These are phyloP conservation scores for Hemiscyllium ocellatum DNA, from an alignment of 2,113 vertebrate genomes.

Conservation along the genomic window DNA sequence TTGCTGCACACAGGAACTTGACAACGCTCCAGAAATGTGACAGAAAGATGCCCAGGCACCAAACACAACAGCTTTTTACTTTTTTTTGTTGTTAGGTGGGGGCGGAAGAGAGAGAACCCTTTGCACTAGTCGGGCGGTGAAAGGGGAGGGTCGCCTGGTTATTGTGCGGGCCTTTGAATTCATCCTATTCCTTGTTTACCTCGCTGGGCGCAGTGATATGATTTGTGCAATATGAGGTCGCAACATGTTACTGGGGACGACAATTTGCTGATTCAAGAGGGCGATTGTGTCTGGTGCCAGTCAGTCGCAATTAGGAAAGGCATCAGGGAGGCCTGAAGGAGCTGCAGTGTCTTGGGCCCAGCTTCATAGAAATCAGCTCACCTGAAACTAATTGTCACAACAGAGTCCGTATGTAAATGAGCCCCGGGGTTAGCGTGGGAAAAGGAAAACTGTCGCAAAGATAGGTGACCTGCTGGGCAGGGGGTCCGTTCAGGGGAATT, in stretches of 20 bases:
- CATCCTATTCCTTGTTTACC: conserved; percentile 65
- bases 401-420: conserved; percentile 93
- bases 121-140: conserved; percentile 41
- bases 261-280: conserved; percentile 88
- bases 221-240: conserved; percentile 78
- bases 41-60: conserved; percentile 57
- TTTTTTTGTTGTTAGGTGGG: not conserved
- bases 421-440: conserved; percentile 96
- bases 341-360: conserved; percentile 70
- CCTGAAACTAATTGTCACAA: conserved; percentile 98
- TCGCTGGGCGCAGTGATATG: conserved; percentile 77
- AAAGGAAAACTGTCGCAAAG: conserved; percentile 85
- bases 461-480: conserved; percentile 94
- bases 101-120: not conserved
- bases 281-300: conserved; percentile 97
- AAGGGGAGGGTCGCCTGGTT: conserved; percentile 15
- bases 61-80: conserved; percentile 53
- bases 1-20: conserved; percentile 69
- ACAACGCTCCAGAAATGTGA: conserved; percentile 69
- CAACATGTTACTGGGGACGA: conserved; percentile 70
- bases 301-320: conserved; percentile 95
- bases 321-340: conserved; percentile 76
- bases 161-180: conserved; percentile 42
- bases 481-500: conserved; percentile 85
- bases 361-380: conserved; percentile 94